Conservation (phyloP, 2,113 vertebrate species). For the Piprites chloris region DNA sequence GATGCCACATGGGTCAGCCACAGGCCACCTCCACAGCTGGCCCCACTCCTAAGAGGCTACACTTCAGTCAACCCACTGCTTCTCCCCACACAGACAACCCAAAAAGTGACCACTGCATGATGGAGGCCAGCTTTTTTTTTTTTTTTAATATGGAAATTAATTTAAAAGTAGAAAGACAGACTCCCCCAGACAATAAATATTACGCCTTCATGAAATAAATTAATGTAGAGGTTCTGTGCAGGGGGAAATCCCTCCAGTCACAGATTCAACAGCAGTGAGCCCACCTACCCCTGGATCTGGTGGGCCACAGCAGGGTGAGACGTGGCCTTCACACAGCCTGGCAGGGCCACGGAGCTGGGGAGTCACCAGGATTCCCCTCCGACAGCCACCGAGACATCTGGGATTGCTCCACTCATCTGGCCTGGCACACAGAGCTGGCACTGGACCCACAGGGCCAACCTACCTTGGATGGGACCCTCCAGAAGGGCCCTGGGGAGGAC, state of each 20-base stretch:
- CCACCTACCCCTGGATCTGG: not conserved
- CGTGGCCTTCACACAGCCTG: not conserved
- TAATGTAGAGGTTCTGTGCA: slow-evolving; percentile 64
- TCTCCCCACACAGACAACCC: slow-evolving; percentile 5
- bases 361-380: slow-evolving; percentile 1
- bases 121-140: slow-evolving; percentile 34
- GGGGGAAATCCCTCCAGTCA: slow-evolving; percentile 3
- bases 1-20: rapidly evolving
- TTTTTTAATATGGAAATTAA: slow-evolving; percentile 42
- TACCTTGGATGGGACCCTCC: not conserved
- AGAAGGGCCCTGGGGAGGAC: not conserved
- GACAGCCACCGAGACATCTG: not conserved
- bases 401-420: not conserved
- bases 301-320: not conserved
- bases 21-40: not conserved
- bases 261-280: not conserved
- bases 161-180: slow-evolving; percentile 56
- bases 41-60: not conserved
- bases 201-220: slow-evolving; percentile 75
- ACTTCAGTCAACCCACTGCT: not conserved
- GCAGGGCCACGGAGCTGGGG: not conserved
- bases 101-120: slow-evolving; percentile 5
- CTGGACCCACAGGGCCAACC: not conserved
- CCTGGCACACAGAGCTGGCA: not conserved
- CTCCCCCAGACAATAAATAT: slow-evolving; percentile 75